Base-by-base conservation (phyloP, 2,797 vertebrate species). In the Gallirallus australis region DNA sequence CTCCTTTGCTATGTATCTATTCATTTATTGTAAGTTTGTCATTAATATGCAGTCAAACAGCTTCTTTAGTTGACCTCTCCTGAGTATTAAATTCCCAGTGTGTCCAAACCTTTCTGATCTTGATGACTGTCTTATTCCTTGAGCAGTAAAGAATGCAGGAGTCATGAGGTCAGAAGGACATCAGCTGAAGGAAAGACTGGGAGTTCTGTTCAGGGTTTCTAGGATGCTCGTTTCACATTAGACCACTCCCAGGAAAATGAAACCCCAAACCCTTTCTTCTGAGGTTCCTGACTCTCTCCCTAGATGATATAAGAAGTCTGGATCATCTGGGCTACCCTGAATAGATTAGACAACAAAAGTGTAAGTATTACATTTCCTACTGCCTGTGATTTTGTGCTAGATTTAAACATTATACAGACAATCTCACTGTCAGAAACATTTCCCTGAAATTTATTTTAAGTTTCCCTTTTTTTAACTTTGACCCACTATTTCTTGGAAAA, bases 381-480 rank as follows among this genome's bases (percentile, higher is more conserved):
- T 61, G 18, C 15, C 31, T 72, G 14, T 30, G 59, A 80, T 89
- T 93, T 91, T 76, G 5, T 9, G 61, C 17, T 50, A 65, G 18
- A 16, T 76, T 95, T 66, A 64, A 77, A 93, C 93, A 89, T 48
- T 59, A 40, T 47, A n/a, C 37, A 82, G 56, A 59, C 6, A 54
- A 21, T 12, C 17, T 69, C n/a, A 33, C 12, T 61, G 37, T 47
- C 24, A 86, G 47, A 52, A 90, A 61, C 19, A 64, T 42, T 71
- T 75, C 15, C 28, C 27, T 69, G 48, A 92, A 71, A 92, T 65
- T 35, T 94, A 76, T 90, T 88, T 83, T 80, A 91, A 94, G 48
- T 91, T 94, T 90, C 12, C 7, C 23, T 57, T 89, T 81, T 90
- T 90, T 89, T 52, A 86, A 84, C 60, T 93, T 89, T 91, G 94